Base-by-base conservation (phyloP, 2,113 vertebrate species). In the Halcyon malimbica region DNA sequence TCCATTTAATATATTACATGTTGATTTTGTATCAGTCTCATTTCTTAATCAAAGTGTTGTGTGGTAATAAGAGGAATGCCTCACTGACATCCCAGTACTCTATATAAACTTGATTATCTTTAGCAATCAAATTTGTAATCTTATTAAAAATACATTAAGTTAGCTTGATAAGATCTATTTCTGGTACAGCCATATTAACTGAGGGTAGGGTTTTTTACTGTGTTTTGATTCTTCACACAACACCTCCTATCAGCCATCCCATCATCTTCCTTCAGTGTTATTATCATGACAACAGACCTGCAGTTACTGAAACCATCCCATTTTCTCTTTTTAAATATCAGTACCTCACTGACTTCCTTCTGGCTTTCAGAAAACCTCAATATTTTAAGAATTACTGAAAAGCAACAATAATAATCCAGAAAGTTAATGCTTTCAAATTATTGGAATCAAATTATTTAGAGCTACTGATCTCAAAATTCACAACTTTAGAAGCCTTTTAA, bases 111-210 rank as follows among this genome's bases (percentile, higher is more conserved):
- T 88, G 87, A 94, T 96, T 95, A 95, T 87, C 83, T 96, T 91
- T 65, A 83, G 50, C 70, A 90, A 91, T 46, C 25, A 90, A 90
- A 94, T 83, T 79, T 93, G 78, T 95, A 94, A 93, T 95, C 94
- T 87, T 96, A 95, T 96, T 96, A 96, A 96, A 96, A 94, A 90
- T 80, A 96, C 94, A 96, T 95, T 93, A 94, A 89, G 74, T 94
- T 95, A 96, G 50, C 59, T 85, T 91, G 91, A 96, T 93, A 96
- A 88, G 37, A 93, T 94, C 90, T 96, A 93, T 88, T 96, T 95
- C 81, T 94, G 71, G 83, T 87, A 87, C 54, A 93, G 6, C 41
- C 48, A 26, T 91, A 93, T 94, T 96, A 91, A 93, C 77, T 85
- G 48, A 94, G 77, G 87, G n/a, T 39, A 87, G 23, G 1, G 14